Percentiles rank a stretch among this genome's conserved stretches.
phyloP scores from a whole-genome alignment of 2,113 vertebrate genomes.

The Periophthalmodon schlosseri region DNA sequence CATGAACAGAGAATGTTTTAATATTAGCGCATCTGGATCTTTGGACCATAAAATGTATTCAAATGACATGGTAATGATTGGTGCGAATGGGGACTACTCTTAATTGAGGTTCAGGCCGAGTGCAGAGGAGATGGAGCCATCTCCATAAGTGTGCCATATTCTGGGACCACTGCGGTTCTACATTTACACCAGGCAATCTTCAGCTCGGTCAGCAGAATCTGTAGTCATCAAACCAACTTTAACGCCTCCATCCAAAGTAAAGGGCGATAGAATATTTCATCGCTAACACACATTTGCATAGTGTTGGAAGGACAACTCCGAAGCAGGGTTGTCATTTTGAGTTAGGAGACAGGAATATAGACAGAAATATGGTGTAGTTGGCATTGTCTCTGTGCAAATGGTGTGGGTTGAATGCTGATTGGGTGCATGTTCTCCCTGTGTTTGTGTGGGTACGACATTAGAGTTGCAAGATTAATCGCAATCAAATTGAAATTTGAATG shows the following conservation, averaged over 20 bases:
- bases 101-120: background rate
- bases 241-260: background rate
- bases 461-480: too few species aligned
- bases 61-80: conserved; percentile 1
- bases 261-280: background rate
- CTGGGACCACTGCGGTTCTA: background rate
- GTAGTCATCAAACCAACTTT: background rate
- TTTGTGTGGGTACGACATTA: too few species aligned
- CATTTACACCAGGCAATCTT: background rate
- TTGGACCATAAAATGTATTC: background rate
- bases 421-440: too few species aligned
- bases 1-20: background rate
- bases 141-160: background rate
- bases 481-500: too few species aligned
- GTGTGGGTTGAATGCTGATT: background rate
- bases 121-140: background rate
- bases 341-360: background rate
- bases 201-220: background rate
- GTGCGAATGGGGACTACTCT: background rate
- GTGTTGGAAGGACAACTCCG: background rate
- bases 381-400: background rate
- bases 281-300: background rate
- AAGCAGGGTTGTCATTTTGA: background rate
- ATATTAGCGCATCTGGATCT: background rate
- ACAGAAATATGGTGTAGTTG: background rate